Percentiles rank a stretch among this genome's conserved stretches.
Evolutionary conservation across 2,113 vertebrate species (phyloP).

Genomic region (Phodopus roborovskii): DNA sequence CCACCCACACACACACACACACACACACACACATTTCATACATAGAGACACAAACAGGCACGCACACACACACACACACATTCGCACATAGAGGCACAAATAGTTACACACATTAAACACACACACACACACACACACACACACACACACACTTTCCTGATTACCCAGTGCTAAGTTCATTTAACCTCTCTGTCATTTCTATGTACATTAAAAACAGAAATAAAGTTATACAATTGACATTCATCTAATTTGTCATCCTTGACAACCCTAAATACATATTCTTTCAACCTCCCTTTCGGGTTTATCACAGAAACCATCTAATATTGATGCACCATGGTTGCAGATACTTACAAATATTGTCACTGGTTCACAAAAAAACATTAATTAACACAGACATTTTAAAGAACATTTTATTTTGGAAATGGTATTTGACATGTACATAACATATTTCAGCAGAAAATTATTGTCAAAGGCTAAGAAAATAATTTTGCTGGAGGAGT

Average conservation of each 20-base stretch:
- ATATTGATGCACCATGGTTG: not conserved
- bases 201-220: not conserved
- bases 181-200: not conserved
- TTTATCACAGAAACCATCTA: not conserved
- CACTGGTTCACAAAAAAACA: not conserved
- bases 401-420: conserved; percentile 44
- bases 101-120: not conserved
- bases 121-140: not conserved
- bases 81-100: not conserved
- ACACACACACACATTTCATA: not conserved
- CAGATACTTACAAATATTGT: not conserved
- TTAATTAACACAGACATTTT: conserved; percentile 22
- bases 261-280: not conserved
- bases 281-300: not conserved
- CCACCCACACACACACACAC: too few relatives aligned
- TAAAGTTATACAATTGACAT: not conserved
- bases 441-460: conserved; percentile 46
- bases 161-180: not conserved
- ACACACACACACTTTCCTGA: not conserved
- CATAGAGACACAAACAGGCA: not conserved
- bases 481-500: not conserved
- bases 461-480: conserved; percentile 21
- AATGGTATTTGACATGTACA: conserved; percentile 16
- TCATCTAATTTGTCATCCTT: not conserved
- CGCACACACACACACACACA: not conserved